Evolutionary conservation across 2,888 invertebrate genomes (phyloP).

Genomic region (Drosophila longiperda): DNA sequence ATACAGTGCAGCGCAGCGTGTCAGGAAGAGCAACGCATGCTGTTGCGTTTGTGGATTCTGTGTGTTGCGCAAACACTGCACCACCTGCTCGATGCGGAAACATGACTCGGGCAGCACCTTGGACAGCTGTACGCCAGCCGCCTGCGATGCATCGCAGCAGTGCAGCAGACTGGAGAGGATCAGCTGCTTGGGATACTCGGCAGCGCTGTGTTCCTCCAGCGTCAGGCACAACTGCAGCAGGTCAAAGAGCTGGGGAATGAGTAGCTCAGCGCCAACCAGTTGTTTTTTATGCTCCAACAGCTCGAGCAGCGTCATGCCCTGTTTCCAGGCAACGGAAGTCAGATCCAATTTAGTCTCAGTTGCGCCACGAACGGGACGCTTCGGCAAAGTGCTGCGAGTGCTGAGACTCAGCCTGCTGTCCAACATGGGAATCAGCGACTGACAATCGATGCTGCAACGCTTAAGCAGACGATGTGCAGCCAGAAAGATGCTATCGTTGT

Average conservation of each 20-base stretch:
- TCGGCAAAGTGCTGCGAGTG: slow-evolving; percentile 9
- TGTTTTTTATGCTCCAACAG: slow-evolving; percentile 94
- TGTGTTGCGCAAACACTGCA: slow-evolving; percentile 95
- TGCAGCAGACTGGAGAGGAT: slow-evolving; percentile 91
- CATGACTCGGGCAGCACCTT: slow-evolving; percentile 85
- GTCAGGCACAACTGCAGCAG: slow-evolving; percentile 91
- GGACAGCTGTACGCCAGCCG: slow-evolving; percentile 85
- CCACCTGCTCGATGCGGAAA: slow-evolving; percentile 85
- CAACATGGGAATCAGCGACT: slow-evolving; percentile 87
- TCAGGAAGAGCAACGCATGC: slow-evolving; percentile 93
- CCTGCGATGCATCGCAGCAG: slow-evolving; percentile 87
- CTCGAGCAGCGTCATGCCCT: slow-evolving; percentile 92
- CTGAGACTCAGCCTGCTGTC: slow-evolving; percentile 86
- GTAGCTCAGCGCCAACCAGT: slow-evolving; percentile 87
- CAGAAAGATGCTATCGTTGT: slow-evolving; percentile 87
- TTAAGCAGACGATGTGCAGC: slow-evolving; percentile 88
- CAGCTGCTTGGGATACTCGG: slow-evolving; percentile 96
- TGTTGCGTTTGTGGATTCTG: slow-evolving; percentile 98
- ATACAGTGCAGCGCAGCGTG: slow-evolving; percentile 91
- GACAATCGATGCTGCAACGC: slow-evolving; percentile 88
- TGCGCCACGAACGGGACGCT: slow-evolving; percentile 19
- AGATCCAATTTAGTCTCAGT: slow-evolving; percentile 84
- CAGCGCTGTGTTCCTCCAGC: slow-evolving; percentile 91
- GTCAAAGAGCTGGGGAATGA: slow-evolving; percentile 92
- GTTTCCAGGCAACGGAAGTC: slow-evolving; percentile 90